A percentile compares a stretch with the other conserved stretches of the same genome.
Conservation (phyloP, 2,888 invertebrate species). For the Labia minor region DNA sequence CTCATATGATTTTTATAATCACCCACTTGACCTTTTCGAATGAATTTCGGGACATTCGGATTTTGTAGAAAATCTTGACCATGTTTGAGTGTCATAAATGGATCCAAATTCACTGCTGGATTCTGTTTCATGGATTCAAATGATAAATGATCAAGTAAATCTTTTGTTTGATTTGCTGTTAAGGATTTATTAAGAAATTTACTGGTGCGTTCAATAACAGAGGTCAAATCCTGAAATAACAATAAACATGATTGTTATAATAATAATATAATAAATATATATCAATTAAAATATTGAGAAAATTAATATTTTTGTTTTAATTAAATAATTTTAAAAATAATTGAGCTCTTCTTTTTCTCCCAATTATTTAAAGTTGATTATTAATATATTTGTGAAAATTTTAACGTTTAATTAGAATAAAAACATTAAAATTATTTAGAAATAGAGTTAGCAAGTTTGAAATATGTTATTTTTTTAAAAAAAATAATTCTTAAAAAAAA, state of each 20-base stretch:
- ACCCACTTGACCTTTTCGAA: constrained; percentile 66
- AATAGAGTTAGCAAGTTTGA: no score
- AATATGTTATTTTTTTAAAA: no score
- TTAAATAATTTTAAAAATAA: no score
- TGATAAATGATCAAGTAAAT: constrained; percentile 61
- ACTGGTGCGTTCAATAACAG: constrained; percentile 57
- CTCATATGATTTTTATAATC: constrained; percentile 73
- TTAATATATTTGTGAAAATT: no score
- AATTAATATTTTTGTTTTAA: not conserved
- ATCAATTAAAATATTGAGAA: not conserved
- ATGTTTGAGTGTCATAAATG: constrained; percentile 46
- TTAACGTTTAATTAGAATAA: no score
- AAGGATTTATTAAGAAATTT: constrained; percentile 56
- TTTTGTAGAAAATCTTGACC: constrained; percentile 41
- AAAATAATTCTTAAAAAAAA: no score
- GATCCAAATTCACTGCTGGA: constrained; percentile 62
- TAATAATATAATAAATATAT: not conserved
- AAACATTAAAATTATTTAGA: no score
- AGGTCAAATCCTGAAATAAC: constrained; percentile 48
- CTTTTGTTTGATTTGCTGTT: constrained; percentile 52
- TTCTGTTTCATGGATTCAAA: constrained; percentile 76
- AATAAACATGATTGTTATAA: not conserved
- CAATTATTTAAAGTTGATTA: no score
- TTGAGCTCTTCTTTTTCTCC: no score
- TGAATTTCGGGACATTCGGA: constrained; percentile 47